Conservation (phyloP, 2,888 invertebrate species). For the Alsophila aescularia region DNA sequence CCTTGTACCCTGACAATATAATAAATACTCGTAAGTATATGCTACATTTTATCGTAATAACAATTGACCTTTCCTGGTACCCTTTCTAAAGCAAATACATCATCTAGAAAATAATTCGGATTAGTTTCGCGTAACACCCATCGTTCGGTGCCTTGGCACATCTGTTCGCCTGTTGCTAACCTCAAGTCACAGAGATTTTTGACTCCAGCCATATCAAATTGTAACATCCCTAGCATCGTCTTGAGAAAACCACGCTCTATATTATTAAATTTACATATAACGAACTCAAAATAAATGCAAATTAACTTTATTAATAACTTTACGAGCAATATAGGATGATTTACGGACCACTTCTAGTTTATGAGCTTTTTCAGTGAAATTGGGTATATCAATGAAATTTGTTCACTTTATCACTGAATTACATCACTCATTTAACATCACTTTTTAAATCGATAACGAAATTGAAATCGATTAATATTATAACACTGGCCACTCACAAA, state of each 20-base stretch:
- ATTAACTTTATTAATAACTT: slow-evolving; percentile 21
- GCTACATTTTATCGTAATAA: too few species aligned
- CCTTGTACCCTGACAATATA: too few species aligned
- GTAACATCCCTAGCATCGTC: slow-evolving; percentile 2
- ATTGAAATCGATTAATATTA: slow-evolving; percentile 1
- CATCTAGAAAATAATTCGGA: slow-evolving; percentile 1
- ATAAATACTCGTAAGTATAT: too few species aligned
- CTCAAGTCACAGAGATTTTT: slow-evolving; percentile 6
- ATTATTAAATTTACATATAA: background rate
- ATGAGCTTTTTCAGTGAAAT: slow-evolving; percentile 11
- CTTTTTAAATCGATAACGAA: background rate
- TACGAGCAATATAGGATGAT: slow-evolving; percentile 20
- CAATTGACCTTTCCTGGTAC: background rate
- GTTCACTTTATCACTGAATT: slow-evolving; percentile 13
- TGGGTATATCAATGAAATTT: slow-evolving; percentile 2
- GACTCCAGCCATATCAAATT: slow-evolving; percentile 2
- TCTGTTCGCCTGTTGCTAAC: slow-evolving; percentile 26
- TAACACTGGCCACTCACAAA: slow-evolving; percentile 8
- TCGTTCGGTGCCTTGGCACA: slow-evolving; percentile 11
- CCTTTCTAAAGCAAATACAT: background rate
- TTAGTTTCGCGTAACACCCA: slow-evolving; percentile 8
- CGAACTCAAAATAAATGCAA: slow-evolving; percentile 13
- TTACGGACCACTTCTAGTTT: slow-evolving; percentile 23
- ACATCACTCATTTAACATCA: slow-evolving; percentile 1
- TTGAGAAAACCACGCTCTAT: slow-evolving; percentile 8